Percentiles rank a stretch among this genome's conserved stretches.
phyloP scores from a whole-genome alignment of 2,888 invertebrate species.

The Galerucella calmariensis region DNA sequence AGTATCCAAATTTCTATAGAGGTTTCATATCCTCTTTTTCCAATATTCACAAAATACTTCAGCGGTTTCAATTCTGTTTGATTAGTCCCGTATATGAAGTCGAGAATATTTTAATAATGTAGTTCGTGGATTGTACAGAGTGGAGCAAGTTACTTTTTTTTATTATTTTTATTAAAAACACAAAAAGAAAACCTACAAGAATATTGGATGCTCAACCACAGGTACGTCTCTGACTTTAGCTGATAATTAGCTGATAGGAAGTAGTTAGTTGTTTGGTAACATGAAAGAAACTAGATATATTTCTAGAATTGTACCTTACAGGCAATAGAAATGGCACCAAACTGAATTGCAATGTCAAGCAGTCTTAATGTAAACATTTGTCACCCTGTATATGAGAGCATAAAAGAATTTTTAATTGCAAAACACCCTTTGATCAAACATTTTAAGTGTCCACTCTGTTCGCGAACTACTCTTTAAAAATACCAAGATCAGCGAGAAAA shows the following conservation, averaged over 20 bases:
- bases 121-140: background rate
- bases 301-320: too few relatives aligned
- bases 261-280: too few relatives aligned
- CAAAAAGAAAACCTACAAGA: too few relatives aligned
- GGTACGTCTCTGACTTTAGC: too few relatives aligned
- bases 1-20: conserved; percentile 7
- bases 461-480: conserved; percentile 23
- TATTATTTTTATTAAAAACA: too few relatives aligned
- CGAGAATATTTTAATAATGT: conserved; percentile 26
- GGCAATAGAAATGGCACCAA: too few relatives aligned
- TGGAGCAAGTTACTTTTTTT: too few relatives aligned
- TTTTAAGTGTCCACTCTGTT: conserved; percentile 1
- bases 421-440: background rate
- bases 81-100: conserved; percentile 26
- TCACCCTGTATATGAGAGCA: background rate
- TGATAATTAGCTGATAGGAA: too few relatives aligned
- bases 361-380: too few relatives aligned
- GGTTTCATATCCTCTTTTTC: conserved; percentile 12
- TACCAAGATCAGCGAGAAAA: conserved; percentile 24
- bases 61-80: conserved; percentile 29
- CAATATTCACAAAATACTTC: conserved; percentile 17
- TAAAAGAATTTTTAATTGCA: background rate
- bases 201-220: too few relatives aligned
- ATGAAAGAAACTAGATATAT: too few relatives aligned
- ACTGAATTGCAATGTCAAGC: too few relatives aligned